Conservation (phyloP, 2,888 invertebrate genomes). For the Aproaerema taeniolella region DNA sequence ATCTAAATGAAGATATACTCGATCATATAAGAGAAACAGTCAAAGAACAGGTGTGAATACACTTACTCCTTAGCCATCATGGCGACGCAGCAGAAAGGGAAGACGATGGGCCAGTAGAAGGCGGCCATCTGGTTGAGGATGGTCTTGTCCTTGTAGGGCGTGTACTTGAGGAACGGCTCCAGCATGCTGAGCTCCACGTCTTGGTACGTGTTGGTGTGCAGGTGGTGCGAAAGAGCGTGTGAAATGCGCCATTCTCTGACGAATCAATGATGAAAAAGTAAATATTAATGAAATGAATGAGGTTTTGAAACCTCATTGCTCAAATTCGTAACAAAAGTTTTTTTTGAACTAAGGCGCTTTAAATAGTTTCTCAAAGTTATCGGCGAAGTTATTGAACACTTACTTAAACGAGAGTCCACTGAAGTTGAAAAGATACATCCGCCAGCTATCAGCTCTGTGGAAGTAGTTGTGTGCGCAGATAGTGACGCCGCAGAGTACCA, state of each 20-base stretch:
- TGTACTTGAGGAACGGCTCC: conserved; percentile 83
- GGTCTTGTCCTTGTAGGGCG: conserved; percentile 79
- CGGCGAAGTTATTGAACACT: too few species aligned
- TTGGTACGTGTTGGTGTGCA: conserved; percentile 86
- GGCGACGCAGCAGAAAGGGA: conserved; percentile 38
- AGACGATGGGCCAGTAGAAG: conserved; percentile 71
- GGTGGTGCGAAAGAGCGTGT: conserved; percentile 88
- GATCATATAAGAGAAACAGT: too few species aligned
- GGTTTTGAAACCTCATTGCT: too few species aligned
- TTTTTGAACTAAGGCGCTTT: too few species aligned
- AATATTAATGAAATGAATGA: too few species aligned
- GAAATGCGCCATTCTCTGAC: conserved; percentile 85
- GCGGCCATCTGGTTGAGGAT: conserved; percentile 73
- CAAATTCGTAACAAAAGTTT: too few species aligned
- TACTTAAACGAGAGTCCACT: conserved; percentile 80
- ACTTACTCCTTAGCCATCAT: conserved; percentile 65
- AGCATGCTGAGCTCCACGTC: conserved; percentile 84
- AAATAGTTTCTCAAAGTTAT: too few species aligned
- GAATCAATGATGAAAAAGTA: too few species aligned
- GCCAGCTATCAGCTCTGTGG: conserved; percentile 86
- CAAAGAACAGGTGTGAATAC: neutral
- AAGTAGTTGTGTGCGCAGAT: conserved; percentile 88
- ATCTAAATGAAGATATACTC: too few species aligned
- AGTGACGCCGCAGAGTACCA: conserved; percentile 51
- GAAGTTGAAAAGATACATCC: conserved; percentile 88